These are phyloP conservation scores for Sapajus apella DNA, from an alignment of 2,113 vertebrate genomes.

Conservation along the genomic window DNA sequence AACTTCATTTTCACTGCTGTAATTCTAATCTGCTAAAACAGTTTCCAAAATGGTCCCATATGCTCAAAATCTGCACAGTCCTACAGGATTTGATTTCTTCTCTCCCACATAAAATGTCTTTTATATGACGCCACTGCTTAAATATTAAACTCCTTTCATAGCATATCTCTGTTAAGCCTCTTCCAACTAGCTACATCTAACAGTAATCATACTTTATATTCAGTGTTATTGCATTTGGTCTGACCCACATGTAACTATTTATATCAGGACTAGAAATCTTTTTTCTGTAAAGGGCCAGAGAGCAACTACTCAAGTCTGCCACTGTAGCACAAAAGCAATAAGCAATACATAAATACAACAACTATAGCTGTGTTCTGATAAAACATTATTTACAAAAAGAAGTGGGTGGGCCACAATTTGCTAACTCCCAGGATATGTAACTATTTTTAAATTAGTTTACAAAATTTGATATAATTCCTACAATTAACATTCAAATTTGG, in stretches of 20 bases:
- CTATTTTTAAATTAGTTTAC: background rate
- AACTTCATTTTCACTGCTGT: background rate
- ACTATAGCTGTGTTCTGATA: background rate
- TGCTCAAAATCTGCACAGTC: constrained; percentile 8
- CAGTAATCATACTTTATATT: background rate
- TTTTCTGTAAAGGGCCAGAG: background rate
- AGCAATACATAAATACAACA: background rate
- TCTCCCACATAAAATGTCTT: background rate
- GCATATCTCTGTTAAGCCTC: background rate
- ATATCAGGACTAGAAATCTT: background rate
- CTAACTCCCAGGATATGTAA: background rate
- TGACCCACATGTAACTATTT: background rate
- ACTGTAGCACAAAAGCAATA: background rate
- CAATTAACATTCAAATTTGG: background rate
- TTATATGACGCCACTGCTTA: background rate
- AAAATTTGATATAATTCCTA: background rate
- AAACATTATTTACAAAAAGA: constrained; percentile 44
- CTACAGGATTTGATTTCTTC: background rate
- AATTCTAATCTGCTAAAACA: constrained; percentile 12
- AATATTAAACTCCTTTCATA: background rate
- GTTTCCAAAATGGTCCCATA: background rate
- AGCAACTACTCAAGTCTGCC: background rate
- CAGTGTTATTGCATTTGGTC: background rate
- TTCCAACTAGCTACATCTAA: background rate
- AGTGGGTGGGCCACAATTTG: background rate